Percentiles rank a stretch among this genome's conserved stretches.
phyloP scores from a whole-genome alignment of 1,140 invertebrate species.

The Drosophila fuyamai region DNA sequence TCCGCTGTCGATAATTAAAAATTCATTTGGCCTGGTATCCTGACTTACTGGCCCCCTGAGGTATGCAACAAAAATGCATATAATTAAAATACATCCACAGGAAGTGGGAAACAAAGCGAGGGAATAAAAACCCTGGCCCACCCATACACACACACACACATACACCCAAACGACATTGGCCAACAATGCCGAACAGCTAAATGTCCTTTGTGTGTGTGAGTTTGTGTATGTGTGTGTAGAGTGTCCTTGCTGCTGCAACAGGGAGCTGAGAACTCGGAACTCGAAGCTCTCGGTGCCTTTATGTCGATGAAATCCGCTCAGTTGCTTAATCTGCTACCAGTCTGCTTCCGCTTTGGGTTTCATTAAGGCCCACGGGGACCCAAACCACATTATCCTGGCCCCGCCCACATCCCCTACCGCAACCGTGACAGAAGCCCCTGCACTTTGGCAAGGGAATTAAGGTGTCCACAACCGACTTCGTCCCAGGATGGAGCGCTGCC shows the following conservation, averaged over 20 bases:
- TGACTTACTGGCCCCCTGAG: constrained; percentile 43
- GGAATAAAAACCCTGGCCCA: constrained; percentile 7
- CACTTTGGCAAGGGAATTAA: constrained; percentile 60
- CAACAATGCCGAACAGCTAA: constrained; percentile 42
- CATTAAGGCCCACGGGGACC: constrained; percentile 65
- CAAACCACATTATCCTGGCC: constrained; percentile 64
- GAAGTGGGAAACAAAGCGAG: constrained; percentile 5
- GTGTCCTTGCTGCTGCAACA: constrained; percentile 33
- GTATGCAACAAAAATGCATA: constrained; percentile 77
- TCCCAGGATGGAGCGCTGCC: constrained; percentile 44
- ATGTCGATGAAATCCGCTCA: constrained; percentile 76
- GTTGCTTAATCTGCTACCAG: constrained; percentile 79
- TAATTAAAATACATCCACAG: constrained; percentile 71
- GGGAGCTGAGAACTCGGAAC: neutral
- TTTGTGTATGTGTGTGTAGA: constrained; percentile 3
- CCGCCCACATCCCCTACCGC: neutral
- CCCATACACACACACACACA: neutral
- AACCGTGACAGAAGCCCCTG: constrained; percentile 9
- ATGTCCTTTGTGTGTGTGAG: constrained; percentile 13
- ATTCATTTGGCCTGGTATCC: constrained; percentile 64
- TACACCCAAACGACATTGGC: constrained; percentile 14
- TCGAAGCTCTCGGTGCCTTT: constrained; percentile 40
- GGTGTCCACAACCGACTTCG: constrained; percentile 17
- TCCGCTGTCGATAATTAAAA: constrained; percentile 73
- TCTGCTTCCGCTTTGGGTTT: constrained; percentile 79